phyloP scores from a whole-genome alignment of 2,113 vertebrate species.

The Xenotilapia longispinis region DNA sequence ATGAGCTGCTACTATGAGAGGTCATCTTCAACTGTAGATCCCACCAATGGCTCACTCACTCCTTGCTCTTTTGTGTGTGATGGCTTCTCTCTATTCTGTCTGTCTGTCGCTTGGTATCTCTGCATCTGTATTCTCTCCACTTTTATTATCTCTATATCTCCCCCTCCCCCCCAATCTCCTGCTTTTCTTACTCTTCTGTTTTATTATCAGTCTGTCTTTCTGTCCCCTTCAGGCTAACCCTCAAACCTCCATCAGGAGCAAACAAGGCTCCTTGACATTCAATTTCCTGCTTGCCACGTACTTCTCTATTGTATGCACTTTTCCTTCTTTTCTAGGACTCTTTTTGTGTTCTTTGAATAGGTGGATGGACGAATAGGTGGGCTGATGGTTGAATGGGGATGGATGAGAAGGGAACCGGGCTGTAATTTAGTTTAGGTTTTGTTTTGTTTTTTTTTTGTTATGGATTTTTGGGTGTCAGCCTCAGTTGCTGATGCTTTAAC shows the following conservation, averaged over 20 bases:
- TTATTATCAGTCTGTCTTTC: slow-evolving; percentile 41
- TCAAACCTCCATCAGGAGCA: slow-evolving; percentile 70
- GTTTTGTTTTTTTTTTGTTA: neutral
- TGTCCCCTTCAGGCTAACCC: slow-evolving; percentile 58
- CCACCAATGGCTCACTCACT: neutral
- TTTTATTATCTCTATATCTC: slow-evolving; percentile 20
- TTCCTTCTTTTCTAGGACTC: slow-evolving; percentile 33
- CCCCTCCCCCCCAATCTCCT: neutral
- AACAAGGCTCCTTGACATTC: slow-evolving; percentile 78
- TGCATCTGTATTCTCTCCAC: slow-evolving; percentile 28
- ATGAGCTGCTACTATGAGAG: slow-evolving; percentile 34
- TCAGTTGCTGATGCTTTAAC: neutral
- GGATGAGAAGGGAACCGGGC: neutral
- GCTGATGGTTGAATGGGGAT: slow-evolving; percentile 8
- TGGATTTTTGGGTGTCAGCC: neutral
- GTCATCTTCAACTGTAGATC: neutral
- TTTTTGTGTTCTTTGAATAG: slow-evolving; percentile 52
- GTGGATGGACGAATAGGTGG: slow-evolving; percentile 20
- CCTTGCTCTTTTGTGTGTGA: neutral
- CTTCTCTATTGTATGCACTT: slow-evolving; percentile 60
- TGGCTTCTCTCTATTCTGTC: neutral
- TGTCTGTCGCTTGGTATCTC: slow-evolving; percentile 13
- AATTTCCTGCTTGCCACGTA: slow-evolving; percentile 72
- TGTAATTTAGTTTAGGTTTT: neutral
- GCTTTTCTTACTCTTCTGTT: neutral